Conservation (phyloP, 1,140 invertebrate genomes). For the Saxidomus purpurata region DNA sequence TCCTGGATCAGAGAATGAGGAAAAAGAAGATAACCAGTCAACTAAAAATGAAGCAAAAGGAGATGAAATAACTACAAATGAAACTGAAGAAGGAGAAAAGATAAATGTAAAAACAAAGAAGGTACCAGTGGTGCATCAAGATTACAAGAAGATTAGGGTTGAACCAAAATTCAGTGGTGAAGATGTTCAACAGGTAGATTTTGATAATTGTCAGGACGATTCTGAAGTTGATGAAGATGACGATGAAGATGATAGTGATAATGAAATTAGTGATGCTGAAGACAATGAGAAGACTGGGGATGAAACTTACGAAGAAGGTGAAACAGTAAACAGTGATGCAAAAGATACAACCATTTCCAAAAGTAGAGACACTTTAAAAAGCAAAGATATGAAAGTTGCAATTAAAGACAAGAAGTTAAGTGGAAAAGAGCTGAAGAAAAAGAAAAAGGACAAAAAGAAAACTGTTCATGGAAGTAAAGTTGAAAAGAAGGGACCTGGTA, state of each 20-base stretch:
- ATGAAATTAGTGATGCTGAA: conserved; percentile 48
- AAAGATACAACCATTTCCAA: conserved; percentile 18
- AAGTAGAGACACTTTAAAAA: not conserved
- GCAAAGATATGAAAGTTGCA: conserved; percentile 26
- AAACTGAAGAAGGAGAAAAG: not conserved
- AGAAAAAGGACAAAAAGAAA: conserved; percentile 62
- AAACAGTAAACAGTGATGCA: not conserved
- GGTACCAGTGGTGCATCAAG: conserved; percentile 75
- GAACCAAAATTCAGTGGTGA: conserved; percentile 78
- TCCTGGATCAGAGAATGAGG: conserved; percentile 85
- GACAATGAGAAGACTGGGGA: conserved; percentile 6
- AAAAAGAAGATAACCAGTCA: not conserved
- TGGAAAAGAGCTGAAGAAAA: conserved; percentile 7
- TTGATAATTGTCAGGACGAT: conserved; percentile 52
- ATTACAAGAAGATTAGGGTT: conserved; percentile 78
- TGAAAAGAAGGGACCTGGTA: not conserved
- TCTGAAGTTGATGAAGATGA: conserved; percentile 69
- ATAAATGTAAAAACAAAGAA: conserved; percentile 1
- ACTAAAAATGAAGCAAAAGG: not conserved
- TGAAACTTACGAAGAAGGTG: conserved; percentile 82
- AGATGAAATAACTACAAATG: not conserved
- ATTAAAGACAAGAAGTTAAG: not conserved
- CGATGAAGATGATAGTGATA: conserved; percentile 33
- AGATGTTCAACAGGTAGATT: conserved; percentile 73
- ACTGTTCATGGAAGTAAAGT: conserved; percentile 59